Percentiles rank a stretch among this genome's conserved stretches.
Evolutionary conservation across 2,113 vertebrate species (phyloP).

Genomic region (Halcyon senegalensis): DNA sequence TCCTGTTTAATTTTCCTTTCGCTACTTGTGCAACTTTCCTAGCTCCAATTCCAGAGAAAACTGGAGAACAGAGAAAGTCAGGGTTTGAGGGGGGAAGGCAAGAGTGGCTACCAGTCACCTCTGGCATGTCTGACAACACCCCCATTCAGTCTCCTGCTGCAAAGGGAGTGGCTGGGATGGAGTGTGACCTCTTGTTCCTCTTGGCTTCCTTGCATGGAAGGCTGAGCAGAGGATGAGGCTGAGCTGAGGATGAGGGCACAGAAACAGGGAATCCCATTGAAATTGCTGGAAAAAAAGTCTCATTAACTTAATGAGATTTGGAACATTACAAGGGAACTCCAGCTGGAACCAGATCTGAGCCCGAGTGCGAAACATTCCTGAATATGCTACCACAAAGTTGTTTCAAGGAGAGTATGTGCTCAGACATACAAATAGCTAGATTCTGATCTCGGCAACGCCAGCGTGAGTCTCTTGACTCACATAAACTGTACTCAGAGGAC

Average conservation of each 20-base stretch:
- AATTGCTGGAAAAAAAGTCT: slow-evolving; percentile 22
- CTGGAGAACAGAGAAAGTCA: not conserved
- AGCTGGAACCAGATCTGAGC: slow-evolving; percentile 67
- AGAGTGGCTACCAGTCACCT: not conserved
- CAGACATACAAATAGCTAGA: slow-evolving; percentile 65
- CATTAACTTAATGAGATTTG: slow-evolving; percentile 70
- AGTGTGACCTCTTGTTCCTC: not conserved
- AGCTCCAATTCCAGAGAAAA: not conserved
- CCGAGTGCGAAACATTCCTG: slow-evolving; percentile 39
- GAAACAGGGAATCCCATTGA: slow-evolving; percentile 64
- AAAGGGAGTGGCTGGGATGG: not conserved
- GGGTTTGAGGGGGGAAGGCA: not conserved
- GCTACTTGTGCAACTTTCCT: not conserved
- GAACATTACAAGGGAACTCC: slow-evolving; percentile 67
- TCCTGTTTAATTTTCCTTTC: not conserved
- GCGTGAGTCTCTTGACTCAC: slow-evolving; percentile 21
- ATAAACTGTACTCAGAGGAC: slow-evolving; percentile 23
- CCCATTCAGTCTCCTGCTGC: not conserved
- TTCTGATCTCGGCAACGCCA: slow-evolving; percentile 33
- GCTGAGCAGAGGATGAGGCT: not conserved
- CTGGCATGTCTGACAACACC: not conserved
- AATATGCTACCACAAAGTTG: slow-evolving; percentile 37
- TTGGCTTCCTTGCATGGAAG: not conserved
- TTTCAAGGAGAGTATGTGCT: slow-evolving; percentile 58
- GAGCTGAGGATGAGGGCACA: slow-evolving; percentile 3